Evolutionary conservation across 2,888 invertebrate species (phyloP).

Genomic region (Cheilosia pagana): DNA sequence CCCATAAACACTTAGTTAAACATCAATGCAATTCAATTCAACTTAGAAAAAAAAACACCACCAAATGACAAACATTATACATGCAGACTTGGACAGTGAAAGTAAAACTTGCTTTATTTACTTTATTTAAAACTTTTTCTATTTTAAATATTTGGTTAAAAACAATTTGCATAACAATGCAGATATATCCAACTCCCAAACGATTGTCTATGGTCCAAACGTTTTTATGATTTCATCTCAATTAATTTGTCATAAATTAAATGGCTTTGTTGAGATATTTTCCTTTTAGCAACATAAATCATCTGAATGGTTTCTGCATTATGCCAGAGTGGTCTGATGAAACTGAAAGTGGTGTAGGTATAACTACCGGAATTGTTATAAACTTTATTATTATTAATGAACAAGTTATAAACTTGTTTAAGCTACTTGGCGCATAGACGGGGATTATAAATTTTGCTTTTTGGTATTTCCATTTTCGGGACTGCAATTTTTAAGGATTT

Average conservation of each 20-base stretch:
- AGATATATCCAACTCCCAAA: not conserved
- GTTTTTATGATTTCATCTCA: constrained; percentile 27
- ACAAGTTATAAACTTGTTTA: too few species aligned
- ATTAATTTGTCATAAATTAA: constrained; percentile 28
- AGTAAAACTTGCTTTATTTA: constrained; percentile 20
- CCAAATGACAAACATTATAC: not conserved
- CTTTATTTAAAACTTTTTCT: constrained; percentile 13
- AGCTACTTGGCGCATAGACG: too few species aligned
- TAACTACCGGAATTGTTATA: not conserved
- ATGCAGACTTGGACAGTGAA: constrained; percentile 7
- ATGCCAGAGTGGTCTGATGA: constrained; percentile 9
- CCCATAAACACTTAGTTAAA: too few species aligned
- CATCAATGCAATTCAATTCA: not conserved
- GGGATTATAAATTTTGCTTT: not conserved
- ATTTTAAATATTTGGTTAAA: constrained; percentile 23
- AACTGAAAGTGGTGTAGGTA: constrained; percentile 35
- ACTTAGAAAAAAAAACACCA: not conserved
- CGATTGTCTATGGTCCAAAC: not conserved
- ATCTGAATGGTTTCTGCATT: not conserved
- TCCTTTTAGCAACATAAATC: constrained; percentile 5
- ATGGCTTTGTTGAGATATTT: not conserved
- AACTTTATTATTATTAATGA: too few species aligned
- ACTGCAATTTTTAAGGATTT: not conserved
- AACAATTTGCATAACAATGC: constrained; percentile 5
- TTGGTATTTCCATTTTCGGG: not conserved